Base-by-base conservation (phyloP, 2,888 invertebrate species). In the Leucoma salicis region DNA sequence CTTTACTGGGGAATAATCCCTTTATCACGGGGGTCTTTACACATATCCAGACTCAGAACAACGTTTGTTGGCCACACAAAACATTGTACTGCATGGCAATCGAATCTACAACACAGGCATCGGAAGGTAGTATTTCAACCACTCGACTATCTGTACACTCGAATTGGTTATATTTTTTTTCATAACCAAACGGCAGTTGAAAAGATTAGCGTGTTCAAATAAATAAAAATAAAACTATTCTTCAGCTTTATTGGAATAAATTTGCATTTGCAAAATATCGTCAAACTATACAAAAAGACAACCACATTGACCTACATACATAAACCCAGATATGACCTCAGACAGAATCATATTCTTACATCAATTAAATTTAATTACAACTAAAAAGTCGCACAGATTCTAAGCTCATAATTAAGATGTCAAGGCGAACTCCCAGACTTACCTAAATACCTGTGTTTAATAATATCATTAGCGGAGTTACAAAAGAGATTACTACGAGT, bases 11-110 rank as follows among this genome's bases (percentile, higher is more conserved):
- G 21, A 29, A 6, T 13, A 29, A 7, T 8, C 4, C 13, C 24
- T 31, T 0, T 8, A n/a, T 24, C 15, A 13, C 14, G n/a, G 21
- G 32, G 25, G 28, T 15, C 29, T 33, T 15, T 40, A 15, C 34
- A 28, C 13, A 31, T 15, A 13, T 14, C 14, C 13, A 41, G 5
- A 2, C 15, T 16, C 3, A 16, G 16, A 16, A 16, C 16, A 16
- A 16, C 6, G 6, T 4, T 16, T 16, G 3, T 3, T 7, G 7
- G 29, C 14, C 21, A 14, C 25, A 37, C 32, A 33, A 42, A 28
- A 37, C 24, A 42, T 42, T 42, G 11, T 31, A 33, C 33, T 36
- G 42, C 29, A 3, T 28, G 13, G 27, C 31, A 29, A 33, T 28
- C 31, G 16, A 13, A 15, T 2, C 12, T 5, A 14, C 28, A 10